phyloP scores from a whole-genome alignment of 64 coral and sea anemone species.

The Trachythela sp. region DNA sequence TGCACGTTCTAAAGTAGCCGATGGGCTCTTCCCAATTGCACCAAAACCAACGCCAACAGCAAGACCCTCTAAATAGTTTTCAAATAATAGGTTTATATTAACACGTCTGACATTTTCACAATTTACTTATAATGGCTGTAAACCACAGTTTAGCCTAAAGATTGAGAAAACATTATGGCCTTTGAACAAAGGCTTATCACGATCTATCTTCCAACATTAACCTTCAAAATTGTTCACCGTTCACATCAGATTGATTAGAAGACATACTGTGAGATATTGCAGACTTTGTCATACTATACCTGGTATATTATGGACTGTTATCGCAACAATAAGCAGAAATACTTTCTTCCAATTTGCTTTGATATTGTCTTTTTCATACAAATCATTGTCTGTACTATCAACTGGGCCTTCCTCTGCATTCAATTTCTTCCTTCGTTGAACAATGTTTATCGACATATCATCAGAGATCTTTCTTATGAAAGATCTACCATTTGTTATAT shows the following conservation, averaged over 20 bases:
- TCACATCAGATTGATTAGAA: not conserved
- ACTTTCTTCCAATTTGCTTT: constrained; percentile 82
- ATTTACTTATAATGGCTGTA: too few species aligned
- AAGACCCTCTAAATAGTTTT: constrained; percentile 66
- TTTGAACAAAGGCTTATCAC: too few species aligned
- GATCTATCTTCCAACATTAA: too few species aligned
- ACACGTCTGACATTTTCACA: too few species aligned
- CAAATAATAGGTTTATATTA: not conserved
- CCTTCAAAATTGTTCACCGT: too few species aligned
- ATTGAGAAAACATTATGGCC: too few species aligned
- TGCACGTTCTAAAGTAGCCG: constrained; percentile 99
- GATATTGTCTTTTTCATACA: constrained; percentile 20
- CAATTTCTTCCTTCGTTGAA: constrained; percentile 23
- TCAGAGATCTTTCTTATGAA: not conserved
- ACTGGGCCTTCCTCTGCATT: not conserved
- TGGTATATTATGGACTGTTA: constrained; percentile 98
- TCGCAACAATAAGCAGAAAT: constrained; percentile 85
- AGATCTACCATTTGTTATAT: not conserved
- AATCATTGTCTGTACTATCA: constrained; percentile 24
- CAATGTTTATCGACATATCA: not conserved
- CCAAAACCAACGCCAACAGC: constrained; percentile 99
- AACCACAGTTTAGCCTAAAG: too few species aligned
- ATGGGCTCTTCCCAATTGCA: constrained; percentile 78
- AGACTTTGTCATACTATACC: constrained; percentile 43
- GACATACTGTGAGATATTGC: not conserved